Percentiles rank a stretch among this genome's conserved stretches.
Conservation (phyloP, 2,113 vertebrate genomes). For the Coreoperca whiteheadi region DNA sequence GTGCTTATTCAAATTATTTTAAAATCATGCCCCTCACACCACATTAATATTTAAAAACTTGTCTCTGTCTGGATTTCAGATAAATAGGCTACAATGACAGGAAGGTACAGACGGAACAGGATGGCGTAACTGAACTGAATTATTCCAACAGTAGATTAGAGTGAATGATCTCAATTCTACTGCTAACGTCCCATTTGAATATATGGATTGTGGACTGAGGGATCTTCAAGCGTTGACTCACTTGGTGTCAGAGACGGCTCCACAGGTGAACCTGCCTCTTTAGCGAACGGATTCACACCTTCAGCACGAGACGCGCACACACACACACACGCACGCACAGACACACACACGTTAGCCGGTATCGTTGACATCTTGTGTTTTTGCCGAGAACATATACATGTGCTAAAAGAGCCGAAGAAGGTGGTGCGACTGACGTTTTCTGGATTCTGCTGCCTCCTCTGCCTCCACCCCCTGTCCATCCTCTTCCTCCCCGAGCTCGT, state of each 20-base stretch:
- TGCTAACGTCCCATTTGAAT: background rate
- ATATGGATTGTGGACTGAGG: background rate
- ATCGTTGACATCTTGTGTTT: too few species aligned
- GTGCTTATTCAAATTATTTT: too few species aligned
- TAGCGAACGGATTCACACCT: slow-evolving; percentile 87
- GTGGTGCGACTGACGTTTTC: slow-evolving; percentile 76
- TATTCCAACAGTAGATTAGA: background rate
- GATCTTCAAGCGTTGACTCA: slow-evolving; percentile 77
- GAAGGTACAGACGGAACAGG: background rate
- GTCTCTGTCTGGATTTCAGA: too few species aligned
- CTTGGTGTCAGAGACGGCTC: slow-evolving; percentile 80
- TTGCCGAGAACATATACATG: background rate
- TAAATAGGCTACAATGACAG: background rate
- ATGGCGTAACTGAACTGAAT: too few species aligned
- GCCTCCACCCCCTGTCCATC: slow-evolving; percentile 72
- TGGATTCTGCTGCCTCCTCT: slow-evolving; percentile 75
- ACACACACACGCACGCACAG: too few species aligned
- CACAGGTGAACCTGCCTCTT: slow-evolving; percentile 78
- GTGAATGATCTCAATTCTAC: background rate
- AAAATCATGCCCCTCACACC: background rate
- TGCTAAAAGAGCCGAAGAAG: background rate
- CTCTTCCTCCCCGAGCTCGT: slow-evolving; percentile 68
- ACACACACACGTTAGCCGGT: background rate
- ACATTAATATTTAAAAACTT: too few species aligned
- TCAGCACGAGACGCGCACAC: background rate